Percentiles rank a stretch among this genome's conserved stretches.
Conservation (phyloP, 2,888 invertebrate genomes). For the Eilema griseolum region DNA sequence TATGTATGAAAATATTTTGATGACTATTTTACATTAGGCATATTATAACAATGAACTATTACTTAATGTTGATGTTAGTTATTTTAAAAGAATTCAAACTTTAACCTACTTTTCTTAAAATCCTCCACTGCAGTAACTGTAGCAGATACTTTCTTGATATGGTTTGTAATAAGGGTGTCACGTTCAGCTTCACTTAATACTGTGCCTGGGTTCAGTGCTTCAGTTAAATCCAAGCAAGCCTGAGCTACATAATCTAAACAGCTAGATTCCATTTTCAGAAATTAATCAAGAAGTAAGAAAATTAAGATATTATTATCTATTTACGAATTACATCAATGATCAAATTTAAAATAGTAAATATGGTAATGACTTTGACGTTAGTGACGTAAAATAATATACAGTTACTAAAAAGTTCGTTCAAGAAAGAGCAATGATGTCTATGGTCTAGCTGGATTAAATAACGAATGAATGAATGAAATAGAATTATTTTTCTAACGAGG, state of each 20-base stretch:
- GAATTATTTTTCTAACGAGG: too few relatives aligned
- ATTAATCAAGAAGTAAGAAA: not conserved
- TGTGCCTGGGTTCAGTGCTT: conserved; percentile 63
- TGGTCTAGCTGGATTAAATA: too few relatives aligned
- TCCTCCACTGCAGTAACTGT: conserved; percentile 73
- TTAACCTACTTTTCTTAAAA: conserved; percentile 77
- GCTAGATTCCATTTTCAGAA: conserved; percentile 71
- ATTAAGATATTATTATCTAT: conserved; percentile 14
- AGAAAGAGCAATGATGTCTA: too few relatives aligned
- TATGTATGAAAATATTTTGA: not conserved
- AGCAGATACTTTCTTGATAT: conserved; percentile 84
- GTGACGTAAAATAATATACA: not conserved
- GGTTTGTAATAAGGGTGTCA: conserved; percentile 83
- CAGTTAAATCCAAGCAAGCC: conserved; percentile 86
- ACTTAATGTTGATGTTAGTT: not conserved
- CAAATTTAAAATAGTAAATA: not conserved
- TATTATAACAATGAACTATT: not conserved
- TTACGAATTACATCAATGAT: conserved; percentile 16
- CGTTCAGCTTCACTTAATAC: conserved; percentile 73
- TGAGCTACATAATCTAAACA: conserved; percentile 82
- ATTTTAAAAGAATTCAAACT: not conserved
- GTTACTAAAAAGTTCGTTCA: too few relatives aligned
- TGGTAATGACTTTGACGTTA: conserved; percentile 3
- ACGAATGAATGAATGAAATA: too few relatives aligned
- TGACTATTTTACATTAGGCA: not conserved